These are phyloP conservation scores for Cancer borealis DNA, from an alignment of 2,888 invertebrate species.

Conservation along the genomic window DNA sequence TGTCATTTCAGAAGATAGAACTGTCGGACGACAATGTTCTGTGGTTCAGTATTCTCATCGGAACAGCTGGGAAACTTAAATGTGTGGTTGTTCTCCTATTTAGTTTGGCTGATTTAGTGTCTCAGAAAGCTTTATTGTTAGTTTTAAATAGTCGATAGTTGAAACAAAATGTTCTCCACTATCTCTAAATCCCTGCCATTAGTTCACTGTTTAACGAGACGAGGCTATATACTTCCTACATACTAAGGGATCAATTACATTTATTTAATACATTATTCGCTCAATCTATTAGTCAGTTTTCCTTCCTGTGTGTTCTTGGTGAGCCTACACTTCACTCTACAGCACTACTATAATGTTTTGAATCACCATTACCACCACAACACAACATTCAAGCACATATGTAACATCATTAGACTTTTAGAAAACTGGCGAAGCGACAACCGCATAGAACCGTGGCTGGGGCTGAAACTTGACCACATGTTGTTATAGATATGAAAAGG, in stretches of 20 bases:
- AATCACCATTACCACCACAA: not conserved
- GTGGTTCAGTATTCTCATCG: not conserved
- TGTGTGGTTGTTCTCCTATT: not conserved
- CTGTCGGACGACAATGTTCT: not conserved
- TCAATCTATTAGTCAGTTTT: not conserved
- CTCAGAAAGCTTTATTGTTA: not conserved
- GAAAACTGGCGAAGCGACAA: not conserved
- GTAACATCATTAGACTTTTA: not conserved
- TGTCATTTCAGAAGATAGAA: not conserved
- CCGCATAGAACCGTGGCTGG: not conserved
- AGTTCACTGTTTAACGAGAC: not conserved
- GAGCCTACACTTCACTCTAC: not conserved
- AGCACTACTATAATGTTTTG: not conserved
- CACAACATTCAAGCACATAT: not conserved
- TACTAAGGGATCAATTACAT: not conserved
- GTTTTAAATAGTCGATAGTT: not conserved
- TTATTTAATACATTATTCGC: not conserved
- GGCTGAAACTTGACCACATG: not conserved
- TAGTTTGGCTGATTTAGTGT: not conserved
- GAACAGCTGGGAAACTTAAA: not conserved
- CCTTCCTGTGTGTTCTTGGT: not conserved
- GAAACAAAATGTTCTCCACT: not conserved
- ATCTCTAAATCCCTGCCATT: too few relatives aligned
- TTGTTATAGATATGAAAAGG: not conserved
- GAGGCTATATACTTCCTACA: not conserved